Evolutionary conservation across 2,888 invertebrate species (phyloP).

Genomic region (Archaeoteleia sp.): DNA sequence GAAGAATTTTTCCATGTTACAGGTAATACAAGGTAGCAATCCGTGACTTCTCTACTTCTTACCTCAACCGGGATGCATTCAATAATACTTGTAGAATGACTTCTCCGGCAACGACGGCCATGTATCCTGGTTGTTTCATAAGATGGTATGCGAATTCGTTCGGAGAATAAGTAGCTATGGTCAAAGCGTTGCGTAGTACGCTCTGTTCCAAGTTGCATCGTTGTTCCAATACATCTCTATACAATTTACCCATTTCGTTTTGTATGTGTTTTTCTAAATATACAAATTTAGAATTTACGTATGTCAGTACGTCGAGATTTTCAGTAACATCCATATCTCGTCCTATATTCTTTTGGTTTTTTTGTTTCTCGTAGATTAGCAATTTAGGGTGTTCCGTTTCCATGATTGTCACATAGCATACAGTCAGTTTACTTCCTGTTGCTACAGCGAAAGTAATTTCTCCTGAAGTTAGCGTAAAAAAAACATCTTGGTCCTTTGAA

Average conservation of each 20-base stretch:
- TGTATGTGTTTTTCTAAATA: constrained; percentile 57
- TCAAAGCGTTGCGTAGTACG: constrained; percentile 55
- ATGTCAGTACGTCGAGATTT: constrained; percentile 43
- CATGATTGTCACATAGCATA: constrained; percentile 2
- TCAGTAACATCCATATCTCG: constrained; percentile 14
- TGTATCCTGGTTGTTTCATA: constrained; percentile 55
- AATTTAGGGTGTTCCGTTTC: no score
- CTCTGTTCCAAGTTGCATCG: constrained; percentile 56
- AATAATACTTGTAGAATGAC: constrained; percentile 58
- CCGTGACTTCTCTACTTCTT: no score
- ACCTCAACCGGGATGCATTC: constrained; percentile 56
- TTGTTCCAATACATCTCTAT: constrained; percentile 52
- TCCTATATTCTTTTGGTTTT: constrained; percentile 10
- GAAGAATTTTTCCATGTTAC: no score
- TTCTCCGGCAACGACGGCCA: constrained; percentile 57
- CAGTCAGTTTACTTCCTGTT: not conserved
- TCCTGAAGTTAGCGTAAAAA: constrained; percentile 7
- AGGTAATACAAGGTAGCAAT: no score
- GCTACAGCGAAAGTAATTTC: constrained; percentile 46
- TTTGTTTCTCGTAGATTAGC: no score
- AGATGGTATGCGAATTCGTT: constrained; percentile 55
- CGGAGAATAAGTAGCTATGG: constrained; percentile 52
- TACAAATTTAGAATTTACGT: constrained; percentile 58
- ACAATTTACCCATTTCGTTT: constrained; percentile 36
- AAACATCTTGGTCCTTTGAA: constrained; percentile 23